Conservation (phyloP, 2,888 invertebrate species). For the Beris morrisii region DNA sequence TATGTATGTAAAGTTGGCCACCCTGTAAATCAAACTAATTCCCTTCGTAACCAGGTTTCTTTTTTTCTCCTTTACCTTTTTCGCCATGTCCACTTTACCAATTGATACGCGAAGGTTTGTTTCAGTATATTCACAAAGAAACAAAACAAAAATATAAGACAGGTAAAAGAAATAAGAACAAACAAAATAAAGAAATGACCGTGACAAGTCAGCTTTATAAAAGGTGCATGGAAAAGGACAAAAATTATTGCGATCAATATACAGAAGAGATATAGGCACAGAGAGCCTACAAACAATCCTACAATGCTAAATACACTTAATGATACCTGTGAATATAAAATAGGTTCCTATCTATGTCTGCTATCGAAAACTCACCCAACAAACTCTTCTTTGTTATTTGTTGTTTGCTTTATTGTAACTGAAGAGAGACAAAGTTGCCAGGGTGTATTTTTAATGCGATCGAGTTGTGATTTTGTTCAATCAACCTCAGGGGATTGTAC, state of each 20-base stretch:
- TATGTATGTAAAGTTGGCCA: conserved; percentile 51
- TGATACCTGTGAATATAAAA: conserved; percentile 39
- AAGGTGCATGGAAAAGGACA: no score
- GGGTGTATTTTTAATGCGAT: no score
- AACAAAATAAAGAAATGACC: no score
- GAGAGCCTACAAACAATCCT: neutral
- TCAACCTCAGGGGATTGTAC: no score
- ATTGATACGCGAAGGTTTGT: neutral
- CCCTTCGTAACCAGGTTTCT: conserved; percentile 20
- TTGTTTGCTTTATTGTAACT: no score
- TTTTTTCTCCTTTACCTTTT: neutral
- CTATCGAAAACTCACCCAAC: conserved; percentile 29
- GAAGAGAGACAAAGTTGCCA: no score
- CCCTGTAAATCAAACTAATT: conserved; percentile 51
- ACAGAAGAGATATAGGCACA: neutral
- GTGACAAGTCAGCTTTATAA: no score
- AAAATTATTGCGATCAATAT: no score
- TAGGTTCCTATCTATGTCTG: conserved; percentile 38
- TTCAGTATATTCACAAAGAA: neutral
- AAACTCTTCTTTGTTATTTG: no score
- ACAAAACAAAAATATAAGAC: neutral
- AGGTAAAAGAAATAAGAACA: neutral
- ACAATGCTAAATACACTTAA: conserved; percentile 37
- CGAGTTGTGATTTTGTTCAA: no score
- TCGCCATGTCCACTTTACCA: neutral